A percentile compares a stretch with the other conserved stretches of the same genome.
Conservation (phyloP, 2,113 vertebrate species). For the Psephotus haematonotus region DNA sequence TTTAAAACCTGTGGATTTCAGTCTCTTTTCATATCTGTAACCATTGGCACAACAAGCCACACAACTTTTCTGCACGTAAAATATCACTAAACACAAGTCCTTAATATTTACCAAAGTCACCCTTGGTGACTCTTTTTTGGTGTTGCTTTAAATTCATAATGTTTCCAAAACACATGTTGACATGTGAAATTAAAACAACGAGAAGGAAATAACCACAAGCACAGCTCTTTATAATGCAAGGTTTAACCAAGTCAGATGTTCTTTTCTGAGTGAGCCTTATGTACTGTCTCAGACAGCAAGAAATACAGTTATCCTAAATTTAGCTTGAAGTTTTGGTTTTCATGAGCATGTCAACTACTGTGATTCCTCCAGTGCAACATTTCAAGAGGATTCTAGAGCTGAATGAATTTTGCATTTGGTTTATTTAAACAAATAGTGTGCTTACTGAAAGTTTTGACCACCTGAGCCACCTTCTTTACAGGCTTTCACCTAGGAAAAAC, state of each 20-base stretch:
- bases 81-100: background rate
- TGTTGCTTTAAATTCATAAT: background rate
- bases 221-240: background rate
- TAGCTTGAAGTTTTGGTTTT: background rate
- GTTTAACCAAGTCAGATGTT: background rate
- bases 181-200: background rate
- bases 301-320: background rate
- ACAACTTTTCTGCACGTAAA: background rate
- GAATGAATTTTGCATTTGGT: background rate
- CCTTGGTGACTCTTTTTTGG: background rate
- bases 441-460: background rate
- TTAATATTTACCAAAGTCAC: background rate
- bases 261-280: background rate
- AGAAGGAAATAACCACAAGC: background rate
- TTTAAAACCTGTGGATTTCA: background rate
- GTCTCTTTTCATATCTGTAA: background rate
- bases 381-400: background rate
- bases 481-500: background rate
- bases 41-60: background rate
- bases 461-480: background rate
- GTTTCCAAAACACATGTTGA: background rate
- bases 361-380: background rate
- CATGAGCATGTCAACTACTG: fast-evolving
- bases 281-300: background rate
- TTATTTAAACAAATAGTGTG: background rate